These are phyloP conservation scores for Dromaius novaehollandiae DNA, from an alignment of 2,113 vertebrate genomes.

Conservation along the genomic window DNA sequence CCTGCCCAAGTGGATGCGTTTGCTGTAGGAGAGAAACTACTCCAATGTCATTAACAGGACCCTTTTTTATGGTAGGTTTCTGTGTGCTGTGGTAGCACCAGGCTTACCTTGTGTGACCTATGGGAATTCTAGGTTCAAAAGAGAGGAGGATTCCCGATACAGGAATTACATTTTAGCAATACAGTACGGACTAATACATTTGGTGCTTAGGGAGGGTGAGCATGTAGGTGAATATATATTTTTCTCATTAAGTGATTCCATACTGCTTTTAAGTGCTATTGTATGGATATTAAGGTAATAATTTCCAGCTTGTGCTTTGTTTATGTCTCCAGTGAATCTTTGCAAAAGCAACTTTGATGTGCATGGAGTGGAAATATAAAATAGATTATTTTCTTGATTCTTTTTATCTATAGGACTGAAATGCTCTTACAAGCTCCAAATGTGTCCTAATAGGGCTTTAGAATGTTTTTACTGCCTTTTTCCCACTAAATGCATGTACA, in stretches of 20 bases:
- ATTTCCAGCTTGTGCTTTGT: neutral
- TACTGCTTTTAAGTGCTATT: neutral
- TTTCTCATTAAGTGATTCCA: neutral
- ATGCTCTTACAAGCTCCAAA: neutral
- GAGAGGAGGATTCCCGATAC: neutral
- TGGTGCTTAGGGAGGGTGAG: neutral
- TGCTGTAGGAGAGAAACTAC: neutral
- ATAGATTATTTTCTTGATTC: neutral
- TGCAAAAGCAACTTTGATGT: neutral
- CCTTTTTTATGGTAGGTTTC: neutral
- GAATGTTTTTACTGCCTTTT: neutral
- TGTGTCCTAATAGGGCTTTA: neutral
- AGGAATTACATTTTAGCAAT: neutral
- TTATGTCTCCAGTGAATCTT: neutral
- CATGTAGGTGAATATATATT: neutral
- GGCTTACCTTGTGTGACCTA: neutral
- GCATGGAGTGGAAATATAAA: neutral
- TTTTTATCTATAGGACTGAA: neutral
- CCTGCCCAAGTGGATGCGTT: neutral
- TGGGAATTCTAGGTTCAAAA: neutral
- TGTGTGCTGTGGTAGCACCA: neutral
- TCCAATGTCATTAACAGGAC: neutral
- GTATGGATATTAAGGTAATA: neutral
- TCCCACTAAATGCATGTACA: neutral
- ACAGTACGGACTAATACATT: neutral